Percentiles rank a stretch among this genome's conserved stretches.
These are phyloP conservation scores for Thereva unica DNA, from an alignment of 2,888 invertebrate species.

Conservation along the genomic window DNA sequence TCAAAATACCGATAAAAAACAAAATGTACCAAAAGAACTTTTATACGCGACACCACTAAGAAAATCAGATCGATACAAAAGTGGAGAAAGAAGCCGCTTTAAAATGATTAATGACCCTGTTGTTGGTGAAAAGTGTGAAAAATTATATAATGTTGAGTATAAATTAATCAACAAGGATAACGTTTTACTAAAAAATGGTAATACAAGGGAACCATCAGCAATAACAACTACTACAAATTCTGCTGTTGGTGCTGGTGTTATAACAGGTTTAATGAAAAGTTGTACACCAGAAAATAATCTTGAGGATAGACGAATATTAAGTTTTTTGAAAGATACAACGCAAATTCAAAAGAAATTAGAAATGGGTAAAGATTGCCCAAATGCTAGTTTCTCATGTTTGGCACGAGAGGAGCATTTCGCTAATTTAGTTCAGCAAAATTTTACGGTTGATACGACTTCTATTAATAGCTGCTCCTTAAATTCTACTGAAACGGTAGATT, in stretches of 20 bases:
- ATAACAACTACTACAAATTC: background rate
- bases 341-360: conserved; percentile 58
- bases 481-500: background rate
- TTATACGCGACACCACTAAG: conserved; percentile 57
- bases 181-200: conserved; percentile 51
- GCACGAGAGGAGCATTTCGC: conserved; percentile 59
- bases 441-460: conserved; percentile 42
- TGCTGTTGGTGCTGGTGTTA: background rate
- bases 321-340: conserved; percentile 58
- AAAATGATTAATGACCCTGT: conserved; percentile 37
- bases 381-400: conserved; percentile 57
- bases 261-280: conserved; percentile 20
- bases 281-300: conserved; percentile 42
- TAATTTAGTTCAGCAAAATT: conserved; percentile 58
- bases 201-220: conserved; percentile 18
- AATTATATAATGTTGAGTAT: conserved; percentile 52
- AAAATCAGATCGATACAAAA: conserved; percentile 57
- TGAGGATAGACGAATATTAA: conserved; percentile 57
- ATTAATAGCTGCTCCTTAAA: background rate
- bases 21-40: conserved; percentile 54
- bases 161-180: conserved; percentile 52
- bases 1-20: conserved; percentile 38
- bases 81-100: conserved; percentile 44
- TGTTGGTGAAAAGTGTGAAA: conserved; percentile 45
- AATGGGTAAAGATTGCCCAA: conserved; percentile 56